Conservation (phyloP, 2,888 invertebrate genomes). For the Asteroscopus sphinx region DNA sequence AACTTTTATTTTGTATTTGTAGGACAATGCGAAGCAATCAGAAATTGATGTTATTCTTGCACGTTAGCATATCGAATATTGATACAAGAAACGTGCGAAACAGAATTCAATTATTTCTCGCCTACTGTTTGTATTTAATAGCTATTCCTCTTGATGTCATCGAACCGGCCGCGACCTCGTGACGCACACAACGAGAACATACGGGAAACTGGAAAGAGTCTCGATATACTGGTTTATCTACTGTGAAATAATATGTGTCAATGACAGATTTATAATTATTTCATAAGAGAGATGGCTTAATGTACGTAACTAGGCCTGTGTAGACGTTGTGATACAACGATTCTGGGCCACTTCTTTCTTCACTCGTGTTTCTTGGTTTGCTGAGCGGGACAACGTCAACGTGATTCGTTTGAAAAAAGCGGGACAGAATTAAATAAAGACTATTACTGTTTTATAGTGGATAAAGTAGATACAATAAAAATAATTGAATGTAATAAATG, state of each 20-base stretch:
- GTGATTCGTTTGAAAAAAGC: too few relatives aligned
- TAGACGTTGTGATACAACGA: conserved; percentile 30
- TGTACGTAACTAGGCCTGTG: conserved; percentile 45
- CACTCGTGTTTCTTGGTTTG: conserved; percentile 12
- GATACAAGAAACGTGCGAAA: conserved; percentile 30
- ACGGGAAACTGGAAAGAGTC: conserved; percentile 49
- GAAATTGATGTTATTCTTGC: conserved; percentile 24
- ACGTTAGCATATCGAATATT: conserved; percentile 37
- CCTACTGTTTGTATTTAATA: conserved; percentile 25
- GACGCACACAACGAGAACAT: conserved; percentile 22
- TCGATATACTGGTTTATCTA: conserved; percentile 49
- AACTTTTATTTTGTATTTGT: conserved; percentile 6
- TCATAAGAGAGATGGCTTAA: conserved; percentile 53
- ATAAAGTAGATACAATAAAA: too few relatives aligned
- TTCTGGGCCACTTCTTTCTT: conserved; percentile 29
- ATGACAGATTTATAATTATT: conserved; percentile 58
- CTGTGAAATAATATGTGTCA: conserved; percentile 56
- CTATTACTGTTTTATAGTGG: too few relatives aligned
- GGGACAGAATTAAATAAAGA: too few relatives aligned
- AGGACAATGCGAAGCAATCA: conserved; percentile 9
- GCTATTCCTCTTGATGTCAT: conserved; percentile 36
- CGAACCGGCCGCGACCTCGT: conserved; percentile 28
- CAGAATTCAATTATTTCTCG: conserved; percentile 17
- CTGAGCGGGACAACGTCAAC: not conserved
- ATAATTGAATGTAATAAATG: too few relatives aligned